phyloP scores from a whole-genome alignment of 1,140 invertebrate species.

The Teleopsis dalmanni region DNA sequence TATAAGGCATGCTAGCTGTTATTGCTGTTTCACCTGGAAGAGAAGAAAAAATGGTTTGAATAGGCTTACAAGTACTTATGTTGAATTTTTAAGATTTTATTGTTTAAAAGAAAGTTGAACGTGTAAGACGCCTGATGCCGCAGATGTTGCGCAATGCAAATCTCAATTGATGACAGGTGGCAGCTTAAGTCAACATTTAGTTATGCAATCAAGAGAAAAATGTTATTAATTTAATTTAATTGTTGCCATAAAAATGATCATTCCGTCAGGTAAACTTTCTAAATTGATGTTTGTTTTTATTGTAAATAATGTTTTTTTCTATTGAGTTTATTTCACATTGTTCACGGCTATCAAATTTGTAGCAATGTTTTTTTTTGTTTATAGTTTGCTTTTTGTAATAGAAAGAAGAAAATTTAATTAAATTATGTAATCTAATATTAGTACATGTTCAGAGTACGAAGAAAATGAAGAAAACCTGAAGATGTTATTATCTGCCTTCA shows the following conservation, averaged over 20 bases:
- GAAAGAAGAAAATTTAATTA: too few relatives aligned
- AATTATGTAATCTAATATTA: too few relatives aligned
- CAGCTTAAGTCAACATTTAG: neutral
- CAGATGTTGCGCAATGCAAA: neutral
- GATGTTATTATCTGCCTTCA: too few relatives aligned
- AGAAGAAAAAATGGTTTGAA: neutral
- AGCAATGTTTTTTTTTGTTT: neutral
- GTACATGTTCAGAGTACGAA: too few relatives aligned
- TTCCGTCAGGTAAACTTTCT: too few relatives aligned
- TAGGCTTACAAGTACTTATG: neutral
- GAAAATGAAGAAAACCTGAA: too few relatives aligned
- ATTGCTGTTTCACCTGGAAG: neutral
- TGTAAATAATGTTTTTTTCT: neutral
- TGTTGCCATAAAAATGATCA: too few relatives aligned
- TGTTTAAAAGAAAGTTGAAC: neutral
- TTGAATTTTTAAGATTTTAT: neutral
- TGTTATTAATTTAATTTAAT: too few relatives aligned
- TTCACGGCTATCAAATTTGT: neutral
- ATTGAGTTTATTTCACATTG: neutral
- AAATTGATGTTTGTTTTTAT: too few relatives aligned
- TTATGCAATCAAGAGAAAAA: too few relatives aligned
- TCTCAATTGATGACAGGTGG: neutral
- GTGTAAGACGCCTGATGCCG: neutral
- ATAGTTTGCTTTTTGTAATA: too few relatives aligned
- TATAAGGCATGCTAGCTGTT: neutral